These are phyloP conservation scores for Oopsacas minuta DNA, from an alignment of 37 sponge, comb jelly and placozoan species.

Conservation along the genomic window DNA sequence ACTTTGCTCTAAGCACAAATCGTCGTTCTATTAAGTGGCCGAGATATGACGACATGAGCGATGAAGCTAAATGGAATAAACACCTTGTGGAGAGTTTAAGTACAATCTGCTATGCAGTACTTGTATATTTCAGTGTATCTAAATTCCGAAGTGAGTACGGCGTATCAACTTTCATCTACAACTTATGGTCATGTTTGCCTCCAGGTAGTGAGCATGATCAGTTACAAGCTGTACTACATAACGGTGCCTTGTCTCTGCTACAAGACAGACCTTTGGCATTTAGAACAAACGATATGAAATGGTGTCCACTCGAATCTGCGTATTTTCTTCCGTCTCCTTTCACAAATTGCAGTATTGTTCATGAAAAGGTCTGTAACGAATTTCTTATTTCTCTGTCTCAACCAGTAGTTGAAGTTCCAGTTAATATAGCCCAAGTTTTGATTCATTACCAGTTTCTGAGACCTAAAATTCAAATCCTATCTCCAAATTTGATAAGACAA, in stretches of 20 bases:
- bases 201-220: not conserved
- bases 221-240: not conserved
- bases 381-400: not conserved
- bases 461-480: not conserved
- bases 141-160: not conserved
- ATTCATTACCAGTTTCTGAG: not conserved
- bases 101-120: slow-evolving; percentile 31
- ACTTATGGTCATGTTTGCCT: not conserved
- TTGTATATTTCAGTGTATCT: slow-evolving; percentile 5
- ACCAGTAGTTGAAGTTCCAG: not conserved
- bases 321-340: not conserved
- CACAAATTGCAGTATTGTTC: not conserved
- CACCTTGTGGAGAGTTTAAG: slow-evolving; percentile 30
- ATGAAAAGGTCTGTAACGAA: not conserved
- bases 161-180: not conserved
- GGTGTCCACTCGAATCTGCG: not conserved
- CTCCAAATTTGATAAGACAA: not conserved
- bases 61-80: slow-evolving; percentile 56
- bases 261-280: not conserved
- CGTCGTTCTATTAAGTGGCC: slow-evolving; percentile 71
- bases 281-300: not conserved
- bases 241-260: not conserved
- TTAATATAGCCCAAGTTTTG: not conserved
- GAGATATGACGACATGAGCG: slow-evolving; percentile 37
- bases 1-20: slow-evolving; percentile 52